phyloP scores from a whole-genome alignment of 2,888 invertebrate species.

The Odontothrips loti region DNA sequence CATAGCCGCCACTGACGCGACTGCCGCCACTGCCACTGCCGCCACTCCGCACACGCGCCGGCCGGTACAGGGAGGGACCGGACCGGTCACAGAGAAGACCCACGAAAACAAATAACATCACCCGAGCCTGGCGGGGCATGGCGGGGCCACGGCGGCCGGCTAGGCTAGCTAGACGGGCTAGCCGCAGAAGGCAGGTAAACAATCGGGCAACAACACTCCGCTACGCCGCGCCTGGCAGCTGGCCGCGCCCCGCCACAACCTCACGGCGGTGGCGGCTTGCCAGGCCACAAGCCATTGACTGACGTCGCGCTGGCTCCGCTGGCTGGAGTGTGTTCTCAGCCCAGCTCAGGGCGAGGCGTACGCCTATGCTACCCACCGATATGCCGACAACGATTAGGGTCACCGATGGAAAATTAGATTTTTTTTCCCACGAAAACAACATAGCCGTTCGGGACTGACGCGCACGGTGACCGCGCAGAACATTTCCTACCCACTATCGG shows the following conservation, averaged over 20 bases:
- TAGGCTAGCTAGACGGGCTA: background rate
- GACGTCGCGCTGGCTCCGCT: background rate
- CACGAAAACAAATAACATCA: constrained; percentile 12
- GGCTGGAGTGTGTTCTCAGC: no score
- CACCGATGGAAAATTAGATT: no score
- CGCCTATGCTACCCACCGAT: no score
- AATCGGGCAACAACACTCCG: background rate
- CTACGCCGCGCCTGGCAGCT: background rate
- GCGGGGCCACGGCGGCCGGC: background rate
- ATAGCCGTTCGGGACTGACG: no score
- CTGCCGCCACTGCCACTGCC: no score
- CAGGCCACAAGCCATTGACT: constrained; percentile 5
- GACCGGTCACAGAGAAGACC: background rate
- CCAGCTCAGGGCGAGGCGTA: background rate
- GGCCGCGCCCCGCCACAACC: background rate
- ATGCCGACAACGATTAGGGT: no score
- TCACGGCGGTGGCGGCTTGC: background rate
- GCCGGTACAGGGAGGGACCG: no score
- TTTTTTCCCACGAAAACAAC: no score
- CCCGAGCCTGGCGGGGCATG: background rate
- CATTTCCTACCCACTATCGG: no score
- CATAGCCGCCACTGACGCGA: background rate
- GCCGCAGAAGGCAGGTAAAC: background rate
- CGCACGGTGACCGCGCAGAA: no score
- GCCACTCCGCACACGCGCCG: background rate